These are phyloP conservation scores for Urocyon cinereoargenteus DNA, from an alignment of 2,797 vertebrate species.

Conservation along the genomic window DNA sequence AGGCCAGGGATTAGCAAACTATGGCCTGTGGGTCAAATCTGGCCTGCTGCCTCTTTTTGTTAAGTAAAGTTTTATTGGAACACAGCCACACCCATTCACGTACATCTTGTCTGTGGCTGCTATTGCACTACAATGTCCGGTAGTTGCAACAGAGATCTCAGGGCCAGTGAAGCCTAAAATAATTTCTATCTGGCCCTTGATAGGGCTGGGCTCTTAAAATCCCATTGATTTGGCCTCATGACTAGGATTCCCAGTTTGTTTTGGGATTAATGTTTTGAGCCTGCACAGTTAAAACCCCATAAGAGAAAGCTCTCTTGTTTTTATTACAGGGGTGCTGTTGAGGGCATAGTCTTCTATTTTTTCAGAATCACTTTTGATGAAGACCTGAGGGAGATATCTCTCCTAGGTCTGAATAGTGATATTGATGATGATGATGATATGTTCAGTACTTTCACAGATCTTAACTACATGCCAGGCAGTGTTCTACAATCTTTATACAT, in stretches of 20 bases:
- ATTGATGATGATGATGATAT: not conserved
- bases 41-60: not conserved
- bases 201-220: not conserved
- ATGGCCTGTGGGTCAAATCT: not conserved
- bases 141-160: not conserved
- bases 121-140: not conserved
- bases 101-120: not conserved
- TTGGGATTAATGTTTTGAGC: not conserved
- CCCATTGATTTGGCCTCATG: not conserved
- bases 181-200: not conserved
- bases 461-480: not conserved
- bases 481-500: not conserved
- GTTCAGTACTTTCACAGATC: not conserved
- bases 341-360: not conserved
- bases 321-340: not conserved
- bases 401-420: not conserved
- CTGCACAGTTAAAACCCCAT: not conserved
- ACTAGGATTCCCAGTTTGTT: not conserved
- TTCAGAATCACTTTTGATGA: not conserved
- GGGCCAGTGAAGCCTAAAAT: not conserved
- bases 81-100: not conserved
- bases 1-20: not conserved
- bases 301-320: not conserved
- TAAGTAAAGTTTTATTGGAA: not conserved
- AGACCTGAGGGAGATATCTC: not conserved